Evolutionary conservation across 2,797 vertebrate species (phyloP), one percentile per base, ranked within the genome.

Genomic region (Cottoperca gobio): DNA sequence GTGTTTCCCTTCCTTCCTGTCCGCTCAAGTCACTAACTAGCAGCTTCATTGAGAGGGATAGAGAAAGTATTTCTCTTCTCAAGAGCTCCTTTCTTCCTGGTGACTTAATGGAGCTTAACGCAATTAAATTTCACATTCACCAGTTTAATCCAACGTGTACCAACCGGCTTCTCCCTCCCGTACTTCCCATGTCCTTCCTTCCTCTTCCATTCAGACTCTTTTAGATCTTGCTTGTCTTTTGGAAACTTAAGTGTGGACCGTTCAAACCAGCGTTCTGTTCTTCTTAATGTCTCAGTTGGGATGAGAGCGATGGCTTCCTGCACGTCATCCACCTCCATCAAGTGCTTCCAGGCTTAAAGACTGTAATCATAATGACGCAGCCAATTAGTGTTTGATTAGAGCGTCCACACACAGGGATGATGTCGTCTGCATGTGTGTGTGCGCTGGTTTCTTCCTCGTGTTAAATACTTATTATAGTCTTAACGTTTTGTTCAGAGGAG

Each of bases 91-190:
- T 37, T 73, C 59, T 81, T 85, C 73, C 63, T 62, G 68, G 70
- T 54, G 81, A 86, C 80, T 81, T 88, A 87, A 89, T 84, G 86
- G 81, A 82, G 80, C 82, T 88, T 80, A 83, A 83, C 58, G 54
- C 83, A 83, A 87, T 89, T 83, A 83, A 82, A 85, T 83, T 72
- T 57, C 80, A 79, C 84, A 82, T 81, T 73, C 57, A 33, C 45
- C 50, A 52, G 75, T 85, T 83, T 86, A 85, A 89, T 85, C 78
- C 80, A 64, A n/a, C 70, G 74, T 6, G 62, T 58, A 24, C 42
- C 11, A 14, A 17, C 28, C 37, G 42, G 23, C 55, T 53, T 26
- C 46, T 39, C 65, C 43, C 55, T 26, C 37, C 6, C 3, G 23
- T 23, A 7, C 59, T 8, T 39, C n/a, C 17, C 19, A 5, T 13